Base-by-base conservation (phyloP, 2,888 invertebrate species). In the Beris chalybata region DNA sequence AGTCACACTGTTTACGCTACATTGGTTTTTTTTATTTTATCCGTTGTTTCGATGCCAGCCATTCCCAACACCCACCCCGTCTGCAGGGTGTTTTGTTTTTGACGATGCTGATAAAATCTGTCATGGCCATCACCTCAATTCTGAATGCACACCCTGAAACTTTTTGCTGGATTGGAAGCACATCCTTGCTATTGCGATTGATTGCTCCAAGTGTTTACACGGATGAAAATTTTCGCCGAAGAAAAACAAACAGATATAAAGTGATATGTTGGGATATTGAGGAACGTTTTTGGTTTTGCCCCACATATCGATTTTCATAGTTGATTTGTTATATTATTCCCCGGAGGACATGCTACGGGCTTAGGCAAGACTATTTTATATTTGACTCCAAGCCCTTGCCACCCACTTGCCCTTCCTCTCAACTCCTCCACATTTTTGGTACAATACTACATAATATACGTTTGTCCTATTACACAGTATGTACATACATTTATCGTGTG, bases 261-360 rank as follows among this genome's bases (percentile, higher is more conserved):
- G 48, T 48, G 48, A 48, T 48, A 48, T 48, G 48, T 48, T 48
- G 2, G 48, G n/a, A 48, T 4, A 48, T 48, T 48, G 48, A 48
- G 48, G 13, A 6, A 48, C 48, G n/a, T 48, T 48, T 48, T 13
- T 4, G 38, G 12, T 48, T 44, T 48, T 12, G 12, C 48, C 12
- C 47, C n/a, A 5, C 29, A 9, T 31, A 54, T 54, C 54, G 54
- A 54, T 56, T 56, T 56, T 56, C 56, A 56, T 29, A 56, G 43
- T 43, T 56, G 56, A 56, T 56, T 56, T 56, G 56, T 56, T 56
- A 15, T 43, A 56, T 32, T 54, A 32, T 29, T 32, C 31, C 54
- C 54, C 54, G 11, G 31, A 54, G 54, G 54, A 54, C 12, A 54
- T n/a, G 7, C 54, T 31, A 22, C 22, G 22, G 22, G 54, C 9